Base-by-base conservation (phyloP, 2,113 vertebrate genomes). In the Coracopsis vasa region DNA sequence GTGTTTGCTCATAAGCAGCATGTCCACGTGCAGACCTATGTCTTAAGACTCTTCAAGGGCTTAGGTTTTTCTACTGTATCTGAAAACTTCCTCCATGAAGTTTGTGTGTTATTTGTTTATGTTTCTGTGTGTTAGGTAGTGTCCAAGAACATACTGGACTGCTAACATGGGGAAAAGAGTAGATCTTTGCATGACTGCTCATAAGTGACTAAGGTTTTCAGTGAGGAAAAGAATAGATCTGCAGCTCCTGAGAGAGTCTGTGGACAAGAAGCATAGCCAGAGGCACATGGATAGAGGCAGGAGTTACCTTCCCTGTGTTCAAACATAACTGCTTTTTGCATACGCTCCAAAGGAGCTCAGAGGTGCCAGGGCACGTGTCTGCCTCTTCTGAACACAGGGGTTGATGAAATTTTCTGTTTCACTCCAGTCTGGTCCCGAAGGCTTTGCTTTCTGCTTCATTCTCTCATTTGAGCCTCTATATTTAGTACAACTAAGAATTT, bases 11-110 rank as follows among this genome's bases (percentile, higher is more conserved):
- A 23, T 35, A 25, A 71, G 2, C 7, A 2, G 12, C 15, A 3
- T 3, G 8, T 56, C 19, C 31, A 27, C 0, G 0, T 23, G 37
- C 27, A 91, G 42, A 42, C 5, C 27, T n/a, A 1, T 8, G 14
- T 54, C 64, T 20, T 33, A 18, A 67, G 84, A n/a, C 33, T 33
- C 8, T 50, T 44, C 23, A 19, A 33, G 80, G 19, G 42, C 39
- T 67, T 64, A 69, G 35, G 3, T 11, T 54, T 69, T 39, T n/a
- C 16, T 21, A 1, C 1, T 35, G n/a, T 10, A 77, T n/a, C 35
- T 42, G 27, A 50, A 65, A 71, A 45, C 7, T 6, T 58, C 37
- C 24, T 44, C 42, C 8, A 4, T 0, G 0, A 60, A 23, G 8
- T 50, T 54, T 75, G 6, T 21, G 7, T 17, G 37, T 20, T 48